These are phyloP conservation scores for Nomada fucata DNA, from an alignment of 2,888 invertebrate species.

Conservation along the genomic window DNA sequence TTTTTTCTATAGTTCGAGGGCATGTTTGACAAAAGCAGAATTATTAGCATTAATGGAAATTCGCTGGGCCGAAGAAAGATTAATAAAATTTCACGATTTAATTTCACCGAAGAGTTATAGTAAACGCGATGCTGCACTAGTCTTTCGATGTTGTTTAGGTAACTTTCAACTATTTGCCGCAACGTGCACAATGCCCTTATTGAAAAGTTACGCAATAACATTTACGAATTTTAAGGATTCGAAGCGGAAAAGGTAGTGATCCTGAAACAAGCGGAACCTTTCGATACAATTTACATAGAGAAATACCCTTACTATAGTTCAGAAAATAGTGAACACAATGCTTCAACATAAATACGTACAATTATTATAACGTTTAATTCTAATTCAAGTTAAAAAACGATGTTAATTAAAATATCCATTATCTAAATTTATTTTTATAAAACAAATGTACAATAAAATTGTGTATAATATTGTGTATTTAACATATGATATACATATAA, in stretches of 20 bases:
- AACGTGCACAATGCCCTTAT: too few species aligned
- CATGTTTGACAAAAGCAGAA: conserved; percentile 25
- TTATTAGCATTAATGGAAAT: conserved; percentile 35
- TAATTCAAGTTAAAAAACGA: background rate
- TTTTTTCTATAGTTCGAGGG: background rate
- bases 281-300: conserved; percentile 39
- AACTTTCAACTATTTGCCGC: conserved; percentile 12
- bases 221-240: conserved; percentile 36
- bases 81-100: conserved; percentile 33
- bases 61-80: background rate
- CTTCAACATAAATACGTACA: background rate
- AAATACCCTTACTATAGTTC: conserved; percentile 8
- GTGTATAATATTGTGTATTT: conserved; percentile 12
- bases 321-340: background rate
- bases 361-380: background rate
- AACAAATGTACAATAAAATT: conserved; percentile 21
- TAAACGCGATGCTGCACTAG: conserved; percentile 28
- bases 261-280: conserved; percentile 40
- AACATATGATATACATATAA: conserved; percentile 24
- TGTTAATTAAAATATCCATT: conserved; percentile 10
- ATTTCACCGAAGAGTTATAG: conserved; percentile 31
- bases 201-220: background rate
- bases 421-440: conserved; percentile 46
- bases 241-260: conserved; percentile 26
- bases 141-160: conserved; percentile 47